These are phyloP conservation scores for Drosophila tripunctata DNA, from an alignment of 2,888 invertebrate species.

Conservation along the genomic window DNA sequence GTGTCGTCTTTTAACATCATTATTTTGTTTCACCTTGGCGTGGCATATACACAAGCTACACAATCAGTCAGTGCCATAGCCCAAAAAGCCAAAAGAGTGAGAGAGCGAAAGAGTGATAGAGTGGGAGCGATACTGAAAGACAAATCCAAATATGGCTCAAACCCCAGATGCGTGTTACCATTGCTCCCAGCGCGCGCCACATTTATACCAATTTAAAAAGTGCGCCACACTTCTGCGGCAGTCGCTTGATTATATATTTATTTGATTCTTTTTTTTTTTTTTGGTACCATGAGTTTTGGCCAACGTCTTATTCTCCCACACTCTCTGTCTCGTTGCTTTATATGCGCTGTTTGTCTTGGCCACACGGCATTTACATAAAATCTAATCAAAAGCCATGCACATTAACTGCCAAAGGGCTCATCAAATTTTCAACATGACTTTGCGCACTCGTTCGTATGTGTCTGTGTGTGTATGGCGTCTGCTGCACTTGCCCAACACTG, in stretches of 20 bases:
- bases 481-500: conserved; percentile 49
- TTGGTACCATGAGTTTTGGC: conserved; percentile 39
- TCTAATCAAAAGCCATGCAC: conserved; percentile 76
- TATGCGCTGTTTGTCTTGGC: conserved; percentile 50
- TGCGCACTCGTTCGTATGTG: conserved; percentile 25
- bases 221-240: conserved; percentile 63
- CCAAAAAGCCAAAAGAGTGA: background rate
- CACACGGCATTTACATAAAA: conserved; percentile 74
- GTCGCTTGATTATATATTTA: conserved; percentile 75
- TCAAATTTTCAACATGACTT: conserved; percentile 68
- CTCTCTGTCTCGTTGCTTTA: conserved; percentile 26
- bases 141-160: background rate
- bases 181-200: conserved; percentile 59
- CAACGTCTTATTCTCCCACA: conserved; percentile 6
- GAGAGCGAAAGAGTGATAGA: background rate
- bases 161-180: conserved; percentile 13
- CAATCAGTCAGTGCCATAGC: conserved; percentile 50
- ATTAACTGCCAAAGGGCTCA: conserved; percentile 69
- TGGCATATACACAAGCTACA: conserved; percentile 37
- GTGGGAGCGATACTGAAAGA: background rate
- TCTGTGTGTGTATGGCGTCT: conserved; percentile 23
- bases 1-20: conserved; percentile 45
- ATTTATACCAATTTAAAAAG: conserved; percentile 74
- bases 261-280: conserved; percentile 51
- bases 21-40: conserved; percentile 44